phyloP scores from a whole-genome alignment of 2,888 invertebrate genomes.

The Pandemis cinnamomeana region DNA sequence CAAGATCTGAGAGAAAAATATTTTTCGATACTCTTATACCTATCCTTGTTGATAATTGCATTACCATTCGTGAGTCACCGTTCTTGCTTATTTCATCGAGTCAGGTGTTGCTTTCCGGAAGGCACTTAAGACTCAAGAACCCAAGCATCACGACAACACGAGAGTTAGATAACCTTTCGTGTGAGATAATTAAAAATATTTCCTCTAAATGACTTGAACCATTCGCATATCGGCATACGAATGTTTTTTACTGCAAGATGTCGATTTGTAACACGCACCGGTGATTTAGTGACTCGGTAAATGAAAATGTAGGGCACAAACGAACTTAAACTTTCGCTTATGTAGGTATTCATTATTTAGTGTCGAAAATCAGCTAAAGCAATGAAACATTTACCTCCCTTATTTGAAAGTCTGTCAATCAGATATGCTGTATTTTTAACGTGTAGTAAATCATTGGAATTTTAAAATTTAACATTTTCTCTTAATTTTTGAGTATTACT shows the following conservation, averaged over 20 bases:
- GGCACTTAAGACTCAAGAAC: constrained; percentile 37
- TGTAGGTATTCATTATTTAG: too few relatives aligned
- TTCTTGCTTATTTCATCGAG: constrained; percentile 24
- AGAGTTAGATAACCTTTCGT: constrained; percentile 36
- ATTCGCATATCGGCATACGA: constrained; percentile 1
- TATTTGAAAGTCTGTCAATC: too few relatives aligned
- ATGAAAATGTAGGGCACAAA: neutral
- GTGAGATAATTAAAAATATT: constrained; percentile 26
- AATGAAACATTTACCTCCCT: too few relatives aligned
- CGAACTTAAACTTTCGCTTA: neutral
- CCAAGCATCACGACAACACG: constrained; percentile 38
- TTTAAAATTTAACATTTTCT: too few relatives aligned
- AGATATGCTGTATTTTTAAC: too few relatives aligned
- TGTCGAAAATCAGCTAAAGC: too few relatives aligned
- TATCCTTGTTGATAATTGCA: constrained; percentile 21
- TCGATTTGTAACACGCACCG: neutral
- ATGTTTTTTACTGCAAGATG: neutral
- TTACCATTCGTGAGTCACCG: constrained; percentile 28
- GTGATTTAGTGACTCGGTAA: neutral
- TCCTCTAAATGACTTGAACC: constrained; percentile 2
- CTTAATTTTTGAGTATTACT: too few relatives aligned
- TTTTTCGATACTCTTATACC: constrained; percentile 1
- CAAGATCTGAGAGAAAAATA: constrained; percentile 20
- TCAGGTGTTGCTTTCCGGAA: constrained; percentile 39
- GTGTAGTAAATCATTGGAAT: too few relatives aligned